Evolutionary conservation across 2,113 vertebrate species (phyloP).

Genomic region (Anarrhichthys ocellatus): DNA sequence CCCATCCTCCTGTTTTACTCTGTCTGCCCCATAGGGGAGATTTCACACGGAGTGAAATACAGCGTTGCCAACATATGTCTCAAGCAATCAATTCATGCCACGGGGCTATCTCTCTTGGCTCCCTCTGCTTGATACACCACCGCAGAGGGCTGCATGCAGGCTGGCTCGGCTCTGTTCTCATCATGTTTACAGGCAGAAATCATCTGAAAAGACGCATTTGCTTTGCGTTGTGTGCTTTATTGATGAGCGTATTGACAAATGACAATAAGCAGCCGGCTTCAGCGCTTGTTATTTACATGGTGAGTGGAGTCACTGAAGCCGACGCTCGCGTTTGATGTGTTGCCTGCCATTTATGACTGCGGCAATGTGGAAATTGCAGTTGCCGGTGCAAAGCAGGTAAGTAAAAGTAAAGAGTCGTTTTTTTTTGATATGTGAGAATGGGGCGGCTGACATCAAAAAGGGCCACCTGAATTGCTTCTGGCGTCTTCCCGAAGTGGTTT

Average conservation of each 20-base stretch:
- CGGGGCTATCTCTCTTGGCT: constrained; percentile 63
- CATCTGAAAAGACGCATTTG: constrained; percentile 31
- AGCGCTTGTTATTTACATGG: constrained; percentile 10
- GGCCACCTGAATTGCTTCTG: constrained; percentile 29
- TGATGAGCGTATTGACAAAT: constrained; percentile 31
- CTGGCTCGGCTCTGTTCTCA: constrained; percentile 26
- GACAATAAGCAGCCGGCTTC: constrained; percentile 21
- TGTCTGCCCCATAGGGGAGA: constrained; percentile 63
- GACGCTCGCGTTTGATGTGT: constrained; percentile 43
- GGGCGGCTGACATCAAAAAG: constrained; percentile 25
- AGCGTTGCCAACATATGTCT: constrained; percentile 73
- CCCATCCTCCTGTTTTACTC: constrained; percentile 31
- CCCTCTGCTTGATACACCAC: constrained; percentile 43
- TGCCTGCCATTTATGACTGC: constrained; percentile 46
- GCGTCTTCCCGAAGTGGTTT: constrained; percentile 46
- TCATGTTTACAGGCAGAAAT: constrained; percentile 42
- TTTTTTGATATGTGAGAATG: constrained; percentile 37
- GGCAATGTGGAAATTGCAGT: constrained; percentile 38
- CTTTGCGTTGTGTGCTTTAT: constrained; percentile 26
- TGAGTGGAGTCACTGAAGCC: constrained; percentile 13
- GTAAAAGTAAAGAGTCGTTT: constrained; percentile 9
- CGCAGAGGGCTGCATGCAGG: constrained; percentile 46
- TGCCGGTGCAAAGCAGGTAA: constrained; percentile 12
- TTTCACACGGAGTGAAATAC: constrained; percentile 73
- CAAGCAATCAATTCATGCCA: constrained; percentile 70